Evolutionary conservation across 2,888 invertebrate species (phyloP).

Genomic region (Caenorhabditis uteleia): DNA sequence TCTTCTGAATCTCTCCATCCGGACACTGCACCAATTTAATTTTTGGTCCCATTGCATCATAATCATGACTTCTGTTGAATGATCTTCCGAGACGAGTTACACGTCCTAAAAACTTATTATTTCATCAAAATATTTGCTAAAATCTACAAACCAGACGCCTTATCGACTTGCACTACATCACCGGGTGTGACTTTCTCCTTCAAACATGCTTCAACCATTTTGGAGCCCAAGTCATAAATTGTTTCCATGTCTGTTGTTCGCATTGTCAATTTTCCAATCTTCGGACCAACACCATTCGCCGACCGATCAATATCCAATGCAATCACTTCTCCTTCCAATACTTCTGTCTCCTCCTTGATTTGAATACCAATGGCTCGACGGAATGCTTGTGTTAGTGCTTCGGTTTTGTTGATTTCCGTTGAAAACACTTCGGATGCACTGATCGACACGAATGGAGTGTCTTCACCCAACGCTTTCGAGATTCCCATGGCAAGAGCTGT

Average conservation of each 20-base stretch:
- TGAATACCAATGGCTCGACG: slow-evolving; percentile 91
- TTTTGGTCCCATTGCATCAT: slow-evolving; percentile 89
- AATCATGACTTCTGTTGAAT: slow-evolving; percentile 93
- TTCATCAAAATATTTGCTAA: slow-evolving; percentile 4
- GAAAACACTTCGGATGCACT: slow-evolving; percentile 98
- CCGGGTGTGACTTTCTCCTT: slow-evolving; percentile 81
- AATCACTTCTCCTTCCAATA: slow-evolving; percentile 97
- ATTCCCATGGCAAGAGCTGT: slow-evolving; percentile 93
- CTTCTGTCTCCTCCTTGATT: slow-evolving; percentile 79
- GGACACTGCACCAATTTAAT: slow-evolving; percentile 93
- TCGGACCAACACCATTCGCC: slow-evolving; percentile 79
- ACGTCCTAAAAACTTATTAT: slow-evolving; percentile 45
- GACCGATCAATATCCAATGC: slow-evolving; percentile 95
- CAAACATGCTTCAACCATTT: slow-evolving; percentile 65
- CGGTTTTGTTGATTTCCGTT: slow-evolving; percentile 97
- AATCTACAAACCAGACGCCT: slow-evolving; percentile 98
- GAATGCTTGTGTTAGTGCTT: slow-evolving; percentile 93
- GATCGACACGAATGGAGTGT: slow-evolving; percentile 98
- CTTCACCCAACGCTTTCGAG: slow-evolving; percentile 71
- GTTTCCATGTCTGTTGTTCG: slow-evolving; percentile 99
- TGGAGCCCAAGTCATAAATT: slow-evolving; percentile 91
- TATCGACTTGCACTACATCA: slow-evolving; percentile 97
- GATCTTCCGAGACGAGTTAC: slow-evolving; percentile 77
- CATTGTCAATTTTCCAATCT: slow-evolving; percentile 81
- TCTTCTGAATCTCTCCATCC: slow-evolving; percentile 95